Percentiles rank a stretch among this genome's conserved stretches.
Conservation (phyloP, 1,140 invertebrate species). For the Ips typographus region DNA sequence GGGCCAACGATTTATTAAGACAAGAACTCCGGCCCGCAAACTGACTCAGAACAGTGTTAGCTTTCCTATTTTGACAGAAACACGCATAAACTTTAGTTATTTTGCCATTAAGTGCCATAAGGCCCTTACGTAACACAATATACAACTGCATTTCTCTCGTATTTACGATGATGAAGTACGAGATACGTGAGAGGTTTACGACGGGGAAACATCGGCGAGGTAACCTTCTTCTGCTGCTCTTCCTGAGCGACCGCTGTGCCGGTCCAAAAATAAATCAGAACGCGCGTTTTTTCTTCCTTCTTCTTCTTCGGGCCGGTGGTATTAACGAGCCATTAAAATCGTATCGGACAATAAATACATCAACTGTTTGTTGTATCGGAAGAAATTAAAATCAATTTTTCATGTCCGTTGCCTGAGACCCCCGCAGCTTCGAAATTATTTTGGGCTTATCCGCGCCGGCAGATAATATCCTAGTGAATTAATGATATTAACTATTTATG, state of each 20-base stretch:
- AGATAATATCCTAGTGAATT: slow-evolving; percentile 22
- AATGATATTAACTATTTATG: slow-evolving; percentile 27
- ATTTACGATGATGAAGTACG: slow-evolving; percentile 15
- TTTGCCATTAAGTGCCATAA: slow-evolving; percentile 31
- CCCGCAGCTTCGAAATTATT: slow-evolving; percentile 26
- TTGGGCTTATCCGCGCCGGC: slow-evolving; percentile 13
- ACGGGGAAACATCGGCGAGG: neutral
- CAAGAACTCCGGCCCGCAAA: slow-evolving; percentile 21
- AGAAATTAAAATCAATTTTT: slow-evolving; percentile 31
- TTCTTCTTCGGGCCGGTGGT: neutral
- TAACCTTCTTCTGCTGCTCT: neutral
- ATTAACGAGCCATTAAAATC: slow-evolving; percentile 3
- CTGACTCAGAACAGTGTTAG: slow-evolving; percentile 32
- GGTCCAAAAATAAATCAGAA: neutral
- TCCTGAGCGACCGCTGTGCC: too few species aligned
- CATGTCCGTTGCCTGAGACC: slow-evolving; percentile 19
- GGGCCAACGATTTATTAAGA: slow-evolving; percentile 29
- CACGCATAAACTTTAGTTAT: slow-evolving; percentile 32
- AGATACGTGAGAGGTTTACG: slow-evolving; percentile 9
- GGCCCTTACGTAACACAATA: slow-evolving; percentile 24
- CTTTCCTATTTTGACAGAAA: slow-evolving; percentile 33
- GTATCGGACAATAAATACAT: slow-evolving; percentile 14
- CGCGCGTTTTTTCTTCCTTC: slow-evolving; percentile 1
- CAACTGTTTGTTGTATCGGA: slow-evolving; percentile 16
- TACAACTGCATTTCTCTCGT: slow-evolving; percentile 16